A percentile compares a stretch with the other conserved stretches of the same genome.
These are phyloP conservation scores for Magallana angulata DNA, from an alignment of 1,140 invertebrate species.

Conservation along the genomic window DNA sequence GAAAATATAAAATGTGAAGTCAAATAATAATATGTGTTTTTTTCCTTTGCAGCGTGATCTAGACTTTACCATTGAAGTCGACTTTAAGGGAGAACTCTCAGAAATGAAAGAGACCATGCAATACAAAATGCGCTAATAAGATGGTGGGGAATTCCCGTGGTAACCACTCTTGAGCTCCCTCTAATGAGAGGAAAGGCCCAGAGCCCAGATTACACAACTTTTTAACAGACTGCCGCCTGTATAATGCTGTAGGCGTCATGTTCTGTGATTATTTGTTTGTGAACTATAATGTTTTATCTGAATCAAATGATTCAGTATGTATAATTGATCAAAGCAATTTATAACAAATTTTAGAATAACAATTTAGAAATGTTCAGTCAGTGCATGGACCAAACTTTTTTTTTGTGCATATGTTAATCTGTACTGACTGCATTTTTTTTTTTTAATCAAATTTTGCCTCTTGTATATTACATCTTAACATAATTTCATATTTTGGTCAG, in stretches of 20 bases:
- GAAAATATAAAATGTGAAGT: no score
- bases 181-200: not conserved
- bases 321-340: not conserved
- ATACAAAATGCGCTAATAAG: constrained; percentile 96
- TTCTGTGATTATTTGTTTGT: not conserved
- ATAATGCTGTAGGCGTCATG: not conserved
- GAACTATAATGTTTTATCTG: not conserved
- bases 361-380: not conserved
- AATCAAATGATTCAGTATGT: constrained; percentile 3
- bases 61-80: constrained; percentile 95
- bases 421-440: no score
- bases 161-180: not conserved
- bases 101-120: constrained; percentile 92
- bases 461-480: no score
- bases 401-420: not conserved
- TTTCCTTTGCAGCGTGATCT: constrained; percentile 87
- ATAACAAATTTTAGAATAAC: not conserved
- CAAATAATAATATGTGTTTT: constrained; percentile 4
- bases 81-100: constrained; percentile 97
- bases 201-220: not conserved
- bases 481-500: no score
- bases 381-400: not conserved
- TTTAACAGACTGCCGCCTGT: not conserved
- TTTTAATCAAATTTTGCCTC: no score
- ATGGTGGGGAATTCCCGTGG: not conserved